Evolutionary conservation across 1,140 invertebrate genomes (phyloP).

Genomic region (Limonius californicus): DNA sequence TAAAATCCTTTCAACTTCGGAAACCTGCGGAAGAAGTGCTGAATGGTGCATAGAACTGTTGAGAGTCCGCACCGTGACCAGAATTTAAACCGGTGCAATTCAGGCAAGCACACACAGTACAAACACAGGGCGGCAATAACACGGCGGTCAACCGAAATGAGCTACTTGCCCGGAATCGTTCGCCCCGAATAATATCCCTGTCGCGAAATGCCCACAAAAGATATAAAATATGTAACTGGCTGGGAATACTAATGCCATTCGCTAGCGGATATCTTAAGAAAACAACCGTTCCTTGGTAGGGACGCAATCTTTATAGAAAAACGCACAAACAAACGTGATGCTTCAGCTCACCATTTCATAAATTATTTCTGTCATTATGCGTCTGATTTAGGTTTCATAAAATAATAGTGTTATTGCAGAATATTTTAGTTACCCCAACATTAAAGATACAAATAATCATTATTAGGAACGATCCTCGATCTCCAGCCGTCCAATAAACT

Average conservation of each 20-base stretch:
- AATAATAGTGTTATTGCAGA: too few relatives aligned
- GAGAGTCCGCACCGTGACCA: slow-evolving; percentile 14
- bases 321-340: too few relatives aligned
- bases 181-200: slow-evolving; percentile 38
- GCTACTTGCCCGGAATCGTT: slow-evolving; percentile 38
- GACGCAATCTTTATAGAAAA: too few relatives aligned
- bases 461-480: too few relatives aligned
- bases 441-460: too few relatives aligned
- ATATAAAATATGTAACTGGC: slow-evolving; percentile 40
- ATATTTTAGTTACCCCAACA: too few relatives aligned
- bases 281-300: neutral
- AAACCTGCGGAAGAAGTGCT: slow-evolving; percentile 22
- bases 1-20: slow-evolving; percentile 28
- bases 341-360: too few relatives aligned
- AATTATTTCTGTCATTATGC: too few relatives aligned
- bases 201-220: slow-evolving; percentile 38
- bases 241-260: slow-evolving; percentile 36
- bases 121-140: slow-evolving; percentile 37
- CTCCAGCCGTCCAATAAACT: too few relatives aligned
- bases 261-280: neutral
- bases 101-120: slow-evolving; percentile 18
- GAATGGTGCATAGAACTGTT: slow-evolving; percentile 15
- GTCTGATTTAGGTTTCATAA: too few relatives aligned
- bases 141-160: slow-evolving; percentile 39
- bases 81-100: slow-evolving; percentile 25